Percentiles rank a stretch among this genome's conserved stretches.
Evolutionary conservation across 2,888 invertebrate genomes (phyloP).

Genomic region (Philonicus albiceps): DNA sequence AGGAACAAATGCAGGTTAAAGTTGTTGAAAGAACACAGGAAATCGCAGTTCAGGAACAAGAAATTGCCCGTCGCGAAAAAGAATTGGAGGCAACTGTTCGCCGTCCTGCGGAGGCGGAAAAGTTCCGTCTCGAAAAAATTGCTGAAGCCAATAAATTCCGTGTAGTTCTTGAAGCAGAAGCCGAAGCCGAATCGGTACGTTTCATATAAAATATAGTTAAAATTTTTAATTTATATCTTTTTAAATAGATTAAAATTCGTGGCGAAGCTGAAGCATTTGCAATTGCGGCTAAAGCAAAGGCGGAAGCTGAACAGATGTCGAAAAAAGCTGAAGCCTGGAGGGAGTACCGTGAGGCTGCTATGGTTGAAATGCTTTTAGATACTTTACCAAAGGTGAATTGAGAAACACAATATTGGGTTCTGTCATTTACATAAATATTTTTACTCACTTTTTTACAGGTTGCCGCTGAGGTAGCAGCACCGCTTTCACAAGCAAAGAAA

Average conservation of each 20-base stretch:
- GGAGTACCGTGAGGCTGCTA: constrained; percentile 94
- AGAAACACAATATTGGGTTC: not conserved
- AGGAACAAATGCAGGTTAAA: constrained; percentile 96
- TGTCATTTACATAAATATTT: not conserved
- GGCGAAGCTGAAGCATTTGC: constrained; percentile 93
- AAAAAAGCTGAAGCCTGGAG: constrained; percentile 97
- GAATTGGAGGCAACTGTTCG: constrained; percentile 93
- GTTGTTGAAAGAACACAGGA: constrained; percentile 92
- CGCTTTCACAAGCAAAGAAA: constrained; percentile 91
- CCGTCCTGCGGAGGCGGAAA: constrained; percentile 96
- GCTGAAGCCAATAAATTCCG: constrained; percentile 92
- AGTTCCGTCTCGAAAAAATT: constrained; percentile 86
- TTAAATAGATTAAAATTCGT: constrained; percentile 70
- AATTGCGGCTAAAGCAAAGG: constrained; percentile 91
- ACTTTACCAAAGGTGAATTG: constrained; percentile 86
- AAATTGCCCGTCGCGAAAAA: constrained; percentile 88
- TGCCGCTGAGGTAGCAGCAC: constrained; percentile 96
- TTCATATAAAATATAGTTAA: not conserved
- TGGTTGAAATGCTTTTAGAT: constrained; percentile 96
- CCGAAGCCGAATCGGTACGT: constrained; percentile 85
- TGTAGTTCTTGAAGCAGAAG: constrained; percentile 93
- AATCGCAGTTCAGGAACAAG: constrained; percentile 95
- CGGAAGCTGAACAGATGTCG: constrained; percentile 96
- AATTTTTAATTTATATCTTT: not conserved
- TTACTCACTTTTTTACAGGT: constrained; percentile 68